A percentile compares a stretch with the other conserved stretches of the same genome.
Conservation (phyloP, 2,888 invertebrate species). For the Eurytoma adleriae region DNA sequence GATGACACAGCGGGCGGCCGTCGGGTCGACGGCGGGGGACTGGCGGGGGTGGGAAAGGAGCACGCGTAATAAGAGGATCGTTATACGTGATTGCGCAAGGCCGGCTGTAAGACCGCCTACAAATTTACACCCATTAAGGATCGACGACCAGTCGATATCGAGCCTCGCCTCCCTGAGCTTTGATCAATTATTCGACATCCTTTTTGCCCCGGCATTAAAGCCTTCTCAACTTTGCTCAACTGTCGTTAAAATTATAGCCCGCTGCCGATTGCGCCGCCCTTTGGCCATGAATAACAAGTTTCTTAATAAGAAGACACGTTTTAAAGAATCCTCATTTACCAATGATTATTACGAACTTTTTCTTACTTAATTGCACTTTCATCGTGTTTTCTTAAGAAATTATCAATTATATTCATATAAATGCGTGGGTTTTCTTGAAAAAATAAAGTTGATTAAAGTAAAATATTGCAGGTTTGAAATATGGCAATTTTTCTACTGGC, state of each 20-base stretch:
- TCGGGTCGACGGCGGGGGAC: background rate
- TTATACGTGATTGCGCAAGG: conserved; percentile 12
- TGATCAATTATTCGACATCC: background rate
- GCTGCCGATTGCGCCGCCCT: background rate
- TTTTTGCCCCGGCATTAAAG: background rate
- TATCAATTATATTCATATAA: too few relatives aligned
- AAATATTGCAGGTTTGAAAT: too few relatives aligned
- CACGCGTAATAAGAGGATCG: conserved; percentile 4
- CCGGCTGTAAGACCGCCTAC: background rate
- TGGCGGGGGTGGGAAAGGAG: background rate
- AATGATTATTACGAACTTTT: too few relatives aligned
- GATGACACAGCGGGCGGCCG: conserved; percentile 24
- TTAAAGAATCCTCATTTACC: too few relatives aligned
- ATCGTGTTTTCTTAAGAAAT: too few relatives aligned
- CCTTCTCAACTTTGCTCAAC: background rate
- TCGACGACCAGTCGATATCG: background rate
- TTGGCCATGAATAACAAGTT: too few relatives aligned
- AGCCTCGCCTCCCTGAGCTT: background rate
- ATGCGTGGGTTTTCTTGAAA: too few relatives aligned
- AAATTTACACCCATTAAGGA: conserved; percentile 28
- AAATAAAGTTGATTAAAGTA: too few relatives aligned
- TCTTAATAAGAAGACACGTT: too few relatives aligned
- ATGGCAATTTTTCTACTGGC: conserved; percentile 26
- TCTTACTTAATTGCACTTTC: too few relatives aligned
- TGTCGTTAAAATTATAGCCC: background rate